Evolutionary conservation across 2,797 vertebrate genomes (phyloP), one percentile per base, ranked within the genome.

Genomic region (Channa striata): DNA sequence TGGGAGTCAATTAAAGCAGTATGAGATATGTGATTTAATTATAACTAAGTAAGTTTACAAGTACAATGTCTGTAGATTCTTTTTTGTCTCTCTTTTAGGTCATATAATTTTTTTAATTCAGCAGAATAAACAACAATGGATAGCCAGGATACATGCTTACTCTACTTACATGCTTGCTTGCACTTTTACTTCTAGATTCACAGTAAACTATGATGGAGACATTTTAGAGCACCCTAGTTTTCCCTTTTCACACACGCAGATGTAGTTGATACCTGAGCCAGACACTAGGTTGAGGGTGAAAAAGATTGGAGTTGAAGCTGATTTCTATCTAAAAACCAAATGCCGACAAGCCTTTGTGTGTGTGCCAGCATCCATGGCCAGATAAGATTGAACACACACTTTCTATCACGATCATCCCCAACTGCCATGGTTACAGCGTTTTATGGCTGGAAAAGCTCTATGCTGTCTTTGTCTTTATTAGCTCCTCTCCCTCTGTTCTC

Each of bases 251-350:
- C 19, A 30, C 40, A 61, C 1, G 21, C 19, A 53, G 13, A 74
- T 57, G 12, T 11, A 78, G 39, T 34, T 23, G 40, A 33, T 8
- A 70, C 62, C 42, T 47, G 30, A 70, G 70, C 68, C 59, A 74
- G 75, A 74, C 78, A n/a, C n/a, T n/a, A n/a, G 79, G 73, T 11
- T 72, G 52, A 11, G 59, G 68, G 78, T 81, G 64, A 89, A 73
- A 87, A 82, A 63, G 72, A 48, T 39, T 13, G 9, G 59, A 76
- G 48, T 81, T 84, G 85, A 91, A 91, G 75, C 85, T 73, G 87
- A 89, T 89, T 89, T 87, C 36, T 59, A 58, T 75, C 59, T 70
- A 82, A 80, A n/a, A 91, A 74, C 73, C 90, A 82, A 86, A 88
- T 81, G 84, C 68, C 80, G 74, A 85, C 75, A 84, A 81, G 75